Evolutionary conservation across 2,888 invertebrate species (phyloP).

Genomic region (Agapetus fuscipes): DNA sequence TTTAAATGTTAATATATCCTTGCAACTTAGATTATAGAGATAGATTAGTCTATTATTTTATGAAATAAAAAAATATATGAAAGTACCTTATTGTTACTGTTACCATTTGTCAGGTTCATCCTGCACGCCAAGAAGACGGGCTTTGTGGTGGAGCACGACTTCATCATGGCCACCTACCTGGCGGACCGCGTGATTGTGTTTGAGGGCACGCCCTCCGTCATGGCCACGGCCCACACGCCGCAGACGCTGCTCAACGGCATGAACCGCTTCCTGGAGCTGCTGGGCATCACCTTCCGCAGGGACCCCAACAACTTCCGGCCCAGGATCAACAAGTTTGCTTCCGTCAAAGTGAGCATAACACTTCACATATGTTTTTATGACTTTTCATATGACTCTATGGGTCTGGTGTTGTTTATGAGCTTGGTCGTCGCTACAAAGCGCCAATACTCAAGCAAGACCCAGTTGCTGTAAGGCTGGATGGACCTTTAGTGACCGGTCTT

Average conservation of each 20-base stretch:
- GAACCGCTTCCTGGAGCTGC: slow-evolving; percentile 91
- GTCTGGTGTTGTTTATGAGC: too few species aligned
- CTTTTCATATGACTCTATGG: background rate
- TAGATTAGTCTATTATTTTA: too few species aligned
- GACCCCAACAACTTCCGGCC: slow-evolving; percentile 99
- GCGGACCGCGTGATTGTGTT: slow-evolving; percentile 98
- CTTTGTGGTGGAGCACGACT: slow-evolving; percentile 99
- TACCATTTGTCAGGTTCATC: slow-evolving; percentile 82
- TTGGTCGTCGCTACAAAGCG: too few species aligned
- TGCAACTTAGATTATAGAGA: too few species aligned
- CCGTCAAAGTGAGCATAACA: slow-evolving; percentile 83
- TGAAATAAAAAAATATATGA: too few species aligned
- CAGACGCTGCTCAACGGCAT: slow-evolving; percentile 92
- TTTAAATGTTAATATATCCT: too few species aligned
- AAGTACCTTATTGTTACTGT: too few species aligned
- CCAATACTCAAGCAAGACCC: too few species aligned
- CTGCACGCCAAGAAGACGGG: slow-evolving; percentile 99
- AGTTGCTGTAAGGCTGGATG: too few species aligned
- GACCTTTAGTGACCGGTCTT: too few species aligned
- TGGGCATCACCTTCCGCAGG: slow-evolving; percentile 95
- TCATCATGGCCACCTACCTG: slow-evolving; percentile 99
- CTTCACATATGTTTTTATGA: slow-evolving; percentile 8
- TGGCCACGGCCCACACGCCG: slow-evolving; percentile 84
- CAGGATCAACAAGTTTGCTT: slow-evolving; percentile 92
- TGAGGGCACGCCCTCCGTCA: slow-evolving; percentile 86